Evolutionary conservation across 2,888 invertebrate species (phyloP).

Genomic region (Polietes domitor): DNA sequence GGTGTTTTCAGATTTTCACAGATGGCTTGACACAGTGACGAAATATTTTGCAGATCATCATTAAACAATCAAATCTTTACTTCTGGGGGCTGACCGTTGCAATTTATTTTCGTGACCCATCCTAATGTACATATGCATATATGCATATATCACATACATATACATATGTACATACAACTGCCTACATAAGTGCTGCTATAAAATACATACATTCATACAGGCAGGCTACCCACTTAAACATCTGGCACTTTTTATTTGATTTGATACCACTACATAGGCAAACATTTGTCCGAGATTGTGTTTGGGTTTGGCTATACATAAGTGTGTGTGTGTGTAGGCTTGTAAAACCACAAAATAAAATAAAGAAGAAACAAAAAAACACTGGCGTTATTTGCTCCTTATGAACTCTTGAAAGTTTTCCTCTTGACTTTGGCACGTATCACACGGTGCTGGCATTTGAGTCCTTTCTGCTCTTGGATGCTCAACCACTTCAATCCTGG

Average conservation of each 20-base stretch:
- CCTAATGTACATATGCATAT: too few species aligned
- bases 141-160: too few species aligned
- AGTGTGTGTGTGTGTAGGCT: not conserved
- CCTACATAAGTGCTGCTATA: too few species aligned
- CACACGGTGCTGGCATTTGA: not conserved
- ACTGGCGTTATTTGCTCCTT: not conserved
- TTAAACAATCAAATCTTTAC: too few species aligned
- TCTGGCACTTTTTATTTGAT: slow-evolving; percentile 1
- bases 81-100: too few species aligned
- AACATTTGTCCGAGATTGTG: not conserved
- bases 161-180: too few species aligned
- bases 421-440: slow-evolving; percentile 14
- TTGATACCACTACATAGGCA: not conserved
- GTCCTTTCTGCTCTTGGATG: not conserved
- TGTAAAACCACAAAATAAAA: too few species aligned
- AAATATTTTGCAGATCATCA: too few species aligned
- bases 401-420: slow-evolving; percentile 4
- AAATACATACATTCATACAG: not conserved
- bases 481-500: not conserved
- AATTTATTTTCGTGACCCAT: too few species aligned
- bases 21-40: too few species aligned
- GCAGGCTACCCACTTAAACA: not conserved
- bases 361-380: not conserved
- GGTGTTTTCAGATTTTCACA: too few species aligned
- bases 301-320: not conserved